Conservation (phyloP, 1,140 invertebrate genomes). For the Pseudomyrmex concolor region DNA sequence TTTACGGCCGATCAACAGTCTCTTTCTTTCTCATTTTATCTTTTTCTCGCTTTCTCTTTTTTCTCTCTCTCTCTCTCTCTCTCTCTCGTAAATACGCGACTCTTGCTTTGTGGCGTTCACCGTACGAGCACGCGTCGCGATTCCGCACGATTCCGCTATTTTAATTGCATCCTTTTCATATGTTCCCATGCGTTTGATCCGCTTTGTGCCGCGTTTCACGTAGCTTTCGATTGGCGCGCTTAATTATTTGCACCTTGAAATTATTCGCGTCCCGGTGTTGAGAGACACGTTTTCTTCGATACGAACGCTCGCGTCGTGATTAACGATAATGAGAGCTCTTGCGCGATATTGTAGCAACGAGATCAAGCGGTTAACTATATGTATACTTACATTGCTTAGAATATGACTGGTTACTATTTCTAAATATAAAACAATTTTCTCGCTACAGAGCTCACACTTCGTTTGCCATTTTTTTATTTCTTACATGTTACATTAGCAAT, state of each 20-base stretch:
- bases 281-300: constrained; percentile 36
- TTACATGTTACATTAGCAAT: too few relatives aligned
- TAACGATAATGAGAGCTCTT: constrained; percentile 30
- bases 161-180: constrained; percentile 54
- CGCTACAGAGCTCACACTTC: background rate
- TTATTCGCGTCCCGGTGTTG: constrained; percentile 24
- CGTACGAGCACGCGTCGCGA: constrained; percentile 48
- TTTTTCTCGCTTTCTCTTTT: constrained; percentile 6
- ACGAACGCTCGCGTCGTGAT: constrained; percentile 7
- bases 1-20: constrained; percentile 43
- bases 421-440: background rate
- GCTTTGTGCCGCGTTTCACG: constrained; percentile 43
- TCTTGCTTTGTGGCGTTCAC: constrained; percentile 48
- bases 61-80: constrained; percentile 19
- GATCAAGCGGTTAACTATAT: background rate
- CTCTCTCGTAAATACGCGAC: constrained; percentile 1
- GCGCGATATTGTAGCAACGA: background rate
- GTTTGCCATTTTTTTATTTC: too few relatives aligned
- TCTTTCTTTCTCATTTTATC: constrained; percentile 22
- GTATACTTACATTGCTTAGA: background rate
- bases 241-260: constrained; percentile 45
- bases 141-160: constrained; percentile 45
- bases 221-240: constrained; percentile 36
- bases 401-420: constrained; percentile 1
- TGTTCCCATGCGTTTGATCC: constrained; percentile 26